Conservation (phyloP, 35 echinoderm and acorn worm species). For the Lytechinus variegatus region DNA sequence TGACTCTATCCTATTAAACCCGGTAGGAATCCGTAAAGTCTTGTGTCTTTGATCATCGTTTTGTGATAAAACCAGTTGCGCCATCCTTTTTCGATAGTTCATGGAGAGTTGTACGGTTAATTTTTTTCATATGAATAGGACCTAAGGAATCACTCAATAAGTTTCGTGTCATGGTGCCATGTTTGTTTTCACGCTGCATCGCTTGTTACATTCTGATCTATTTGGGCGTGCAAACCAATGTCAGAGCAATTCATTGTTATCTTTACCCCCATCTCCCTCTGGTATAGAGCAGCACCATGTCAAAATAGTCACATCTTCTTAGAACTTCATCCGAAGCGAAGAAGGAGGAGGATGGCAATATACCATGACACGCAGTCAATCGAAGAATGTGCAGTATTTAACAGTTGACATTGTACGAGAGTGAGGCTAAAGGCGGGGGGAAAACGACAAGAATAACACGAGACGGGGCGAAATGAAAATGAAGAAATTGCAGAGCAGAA, state of each 20-base stretch:
- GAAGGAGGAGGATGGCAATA: background rate
- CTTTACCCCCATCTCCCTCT: constrained; percentile 23
- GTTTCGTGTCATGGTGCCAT: constrained; percentile 43
- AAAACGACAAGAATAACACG: constrained; percentile 44
- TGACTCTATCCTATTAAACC: background rate
- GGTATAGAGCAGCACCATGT: background rate
- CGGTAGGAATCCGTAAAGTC: background rate
- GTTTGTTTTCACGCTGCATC: constrained; percentile 47
- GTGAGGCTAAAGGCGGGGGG: background rate
- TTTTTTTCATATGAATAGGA: background rate
- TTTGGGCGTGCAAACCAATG: constrained; percentile 36
- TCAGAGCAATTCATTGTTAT: constrained; percentile 34
- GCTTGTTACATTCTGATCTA: constrained; percentile 46
- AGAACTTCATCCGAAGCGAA: background rate
- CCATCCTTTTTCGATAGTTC: background rate
- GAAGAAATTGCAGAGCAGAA: constrained; percentile 22
- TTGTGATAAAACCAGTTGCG: background rate
- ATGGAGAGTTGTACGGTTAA: background rate
- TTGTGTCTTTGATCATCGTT: background rate
- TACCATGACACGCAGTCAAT: background rate
- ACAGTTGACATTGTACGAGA: constrained; percentile 52
- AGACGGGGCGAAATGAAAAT: constrained; percentile 38
- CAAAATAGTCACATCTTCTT: background rate
- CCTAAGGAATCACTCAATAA: constrained; percentile 16
- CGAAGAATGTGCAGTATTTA: constrained; percentile 45